Conservation (phyloP, 2,113 vertebrate species). For the Daphoenositta chrysoptera region DNA sequence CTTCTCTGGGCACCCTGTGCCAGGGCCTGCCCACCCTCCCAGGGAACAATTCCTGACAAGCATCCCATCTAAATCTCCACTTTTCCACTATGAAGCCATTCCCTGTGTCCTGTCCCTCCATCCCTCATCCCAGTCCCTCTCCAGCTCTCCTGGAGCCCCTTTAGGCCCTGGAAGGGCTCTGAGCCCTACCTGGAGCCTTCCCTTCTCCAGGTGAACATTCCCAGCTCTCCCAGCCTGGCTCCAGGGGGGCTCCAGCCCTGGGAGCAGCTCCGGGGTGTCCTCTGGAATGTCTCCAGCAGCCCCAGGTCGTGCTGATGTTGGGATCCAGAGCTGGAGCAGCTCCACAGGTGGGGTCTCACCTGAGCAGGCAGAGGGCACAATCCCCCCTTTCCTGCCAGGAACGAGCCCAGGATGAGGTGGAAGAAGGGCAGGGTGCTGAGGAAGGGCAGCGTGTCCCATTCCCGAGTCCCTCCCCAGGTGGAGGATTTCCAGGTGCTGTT, state of each 20-base stretch:
- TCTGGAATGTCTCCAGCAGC: not conserved
- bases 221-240: not conserved
- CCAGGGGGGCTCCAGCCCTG: not conserved
- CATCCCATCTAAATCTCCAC: accelerated
- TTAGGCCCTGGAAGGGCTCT: not conserved
- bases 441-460: accelerated
- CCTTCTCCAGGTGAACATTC: not conserved
- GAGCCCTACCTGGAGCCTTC: not conserved
- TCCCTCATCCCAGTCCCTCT: not conserved
- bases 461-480: accelerated
- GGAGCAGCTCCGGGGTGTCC: accelerated
- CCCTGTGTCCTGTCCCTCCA: not conserved
- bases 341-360: not conserved
- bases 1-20: not conserved
- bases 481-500: not conserved
- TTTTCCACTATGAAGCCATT: not conserved
- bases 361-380: not conserved
- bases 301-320: accelerated
- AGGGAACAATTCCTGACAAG: not conserved
- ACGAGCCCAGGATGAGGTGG: not conserved
- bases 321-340: not conserved
- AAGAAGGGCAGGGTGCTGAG: not conserved
- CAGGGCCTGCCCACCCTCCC: not conserved
- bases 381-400: not conserved
- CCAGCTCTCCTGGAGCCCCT: not conserved